Conservation (phyloP, 1,140 invertebrate genomes). For the Parasteatoda tepidariorum region DNA sequence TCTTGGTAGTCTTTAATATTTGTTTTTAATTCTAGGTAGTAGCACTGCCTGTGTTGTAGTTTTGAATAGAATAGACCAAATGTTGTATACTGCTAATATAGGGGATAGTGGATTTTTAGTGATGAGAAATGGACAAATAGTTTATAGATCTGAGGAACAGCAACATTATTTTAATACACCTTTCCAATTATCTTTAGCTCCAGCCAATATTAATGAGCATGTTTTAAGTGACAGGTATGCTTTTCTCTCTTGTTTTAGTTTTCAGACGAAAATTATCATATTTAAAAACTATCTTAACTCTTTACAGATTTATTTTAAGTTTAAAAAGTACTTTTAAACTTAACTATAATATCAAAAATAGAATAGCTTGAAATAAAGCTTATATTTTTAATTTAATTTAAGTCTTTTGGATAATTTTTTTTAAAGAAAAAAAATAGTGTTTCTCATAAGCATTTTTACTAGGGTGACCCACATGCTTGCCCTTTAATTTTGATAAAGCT, state of each 20-base stretch:
- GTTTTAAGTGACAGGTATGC: conserved; percentile 87
- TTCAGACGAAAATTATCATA: too few species aligned
- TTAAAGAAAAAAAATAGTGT: too few species aligned
- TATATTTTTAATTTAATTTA: too few species aligned
- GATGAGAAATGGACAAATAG: conserved; percentile 82
- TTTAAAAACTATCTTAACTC: not conserved
- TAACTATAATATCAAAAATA: not conserved
- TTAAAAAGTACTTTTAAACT: not conserved
- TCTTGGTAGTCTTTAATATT: too few species aligned
- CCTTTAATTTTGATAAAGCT: too few species aligned
- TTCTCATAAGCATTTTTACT: too few species aligned
- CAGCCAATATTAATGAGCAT: conserved; percentile 84
- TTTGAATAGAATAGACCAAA: conserved; percentile 87
- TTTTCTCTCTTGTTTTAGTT: not conserved
- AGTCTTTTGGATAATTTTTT: too few species aligned
- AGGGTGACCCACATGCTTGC: too few species aligned
- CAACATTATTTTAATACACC: conserved; percentile 99
- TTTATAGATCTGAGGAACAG: conserved; percentile 94
- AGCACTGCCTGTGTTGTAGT: conserved; percentile 97
- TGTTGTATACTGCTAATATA: conserved; percentile 94
- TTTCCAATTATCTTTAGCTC: conserved; percentile 93
- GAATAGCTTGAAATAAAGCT: too few species aligned
- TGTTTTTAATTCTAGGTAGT: conserved; percentile 79
- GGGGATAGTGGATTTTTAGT: conserved; percentile 98
- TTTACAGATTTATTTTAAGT: not conserved